phyloP scores from a whole-genome alignment of 1,140 invertebrate species.

The Wasmannia auropunctata region DNA sequence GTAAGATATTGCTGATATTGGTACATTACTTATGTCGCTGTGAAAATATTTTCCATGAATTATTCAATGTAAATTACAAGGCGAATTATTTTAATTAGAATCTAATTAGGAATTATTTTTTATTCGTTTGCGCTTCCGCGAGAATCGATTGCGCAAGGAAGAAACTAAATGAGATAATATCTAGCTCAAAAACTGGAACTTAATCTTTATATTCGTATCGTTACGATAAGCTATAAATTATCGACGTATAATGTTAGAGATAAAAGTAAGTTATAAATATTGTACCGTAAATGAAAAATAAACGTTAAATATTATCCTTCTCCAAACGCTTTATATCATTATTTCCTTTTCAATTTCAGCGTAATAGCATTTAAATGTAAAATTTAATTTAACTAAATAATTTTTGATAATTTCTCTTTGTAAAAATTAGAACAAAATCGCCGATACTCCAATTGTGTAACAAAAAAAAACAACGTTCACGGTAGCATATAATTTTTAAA shows the following conservation, averaged over 20 bases:
- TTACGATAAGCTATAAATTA: conserved; percentile 80
- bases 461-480: neutral
- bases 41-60: too few species aligned
- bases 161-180: conserved; percentile 11
- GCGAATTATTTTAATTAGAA: too few species aligned
- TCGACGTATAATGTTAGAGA: conserved; percentile 78
- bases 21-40: too few species aligned
- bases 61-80: too few species aligned
- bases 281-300: conserved; percentile 81
- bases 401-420: neutral
- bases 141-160: conserved; percentile 35
- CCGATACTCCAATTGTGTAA: too few species aligned
- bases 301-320: conserved; percentile 81
- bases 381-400: neutral
- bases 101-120: too few species aligned
- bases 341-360: neutral
- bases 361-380: neutral
- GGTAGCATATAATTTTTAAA: neutral
- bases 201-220: conserved; percentile 81
- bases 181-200: conserved; percentile 18
- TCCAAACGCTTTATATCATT: conserved; percentile 40
- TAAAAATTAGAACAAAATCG: neutral
- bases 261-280: conserved; percentile 82
- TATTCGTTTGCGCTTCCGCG: too few species aligned
- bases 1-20: too few species aligned